Evolutionary conservation across 2,113 vertebrate species (phyloP), one percentile per base, ranked within the genome.

Genomic region (Pangasianodon gigas): DNA sequence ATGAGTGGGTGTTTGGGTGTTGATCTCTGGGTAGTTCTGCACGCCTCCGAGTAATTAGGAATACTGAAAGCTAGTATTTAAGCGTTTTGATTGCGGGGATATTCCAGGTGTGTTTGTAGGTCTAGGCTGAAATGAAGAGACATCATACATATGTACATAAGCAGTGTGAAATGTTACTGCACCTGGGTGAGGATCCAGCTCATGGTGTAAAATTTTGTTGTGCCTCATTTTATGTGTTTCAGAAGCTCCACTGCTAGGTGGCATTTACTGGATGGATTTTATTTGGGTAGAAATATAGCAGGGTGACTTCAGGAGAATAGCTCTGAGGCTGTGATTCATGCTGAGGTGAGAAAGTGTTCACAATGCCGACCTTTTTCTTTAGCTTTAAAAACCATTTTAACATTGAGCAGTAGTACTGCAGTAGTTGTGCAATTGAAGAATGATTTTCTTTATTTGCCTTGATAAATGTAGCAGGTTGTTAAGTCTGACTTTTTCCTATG

Each of bases 31-130:
- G 60, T 71, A 87, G 52, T 54, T 67, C 54, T 58, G 84, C 52
- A 37, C 0, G 46, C 32, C 54, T 85, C 37, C 26, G 24, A 41
- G 85, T 89, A 89, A 89, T 91, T 91, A 87, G 11, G 32, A 58
- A 54, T 65, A 4, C 37, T 87, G 85, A 89, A 89, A 82, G 74
- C 87, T 89, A 65, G 84, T 51, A 29, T 89, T 89, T 87, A 89
- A 89, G 85, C 41, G n/a, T 56, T 81, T 85, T 90, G 74, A 80
- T 81, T 80, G 89, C 32, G 26, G 71, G 84, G 71, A 48, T 51
- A 80, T 52, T 89, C 84, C 84, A 89, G 84, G 89, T 89, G 71
- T 67, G 71, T 29, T 88, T 52, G 80, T 54, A 84, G 32, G 82
- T 56, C 62, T 24, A 41, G 54, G 37, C 44, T 77, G 29, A 89